A percentile compares a stretch with the other conserved stretches of the same genome.
phyloP scores from a whole-genome alignment of 2,113 vertebrate genomes.

The Channa maculata region DNA sequence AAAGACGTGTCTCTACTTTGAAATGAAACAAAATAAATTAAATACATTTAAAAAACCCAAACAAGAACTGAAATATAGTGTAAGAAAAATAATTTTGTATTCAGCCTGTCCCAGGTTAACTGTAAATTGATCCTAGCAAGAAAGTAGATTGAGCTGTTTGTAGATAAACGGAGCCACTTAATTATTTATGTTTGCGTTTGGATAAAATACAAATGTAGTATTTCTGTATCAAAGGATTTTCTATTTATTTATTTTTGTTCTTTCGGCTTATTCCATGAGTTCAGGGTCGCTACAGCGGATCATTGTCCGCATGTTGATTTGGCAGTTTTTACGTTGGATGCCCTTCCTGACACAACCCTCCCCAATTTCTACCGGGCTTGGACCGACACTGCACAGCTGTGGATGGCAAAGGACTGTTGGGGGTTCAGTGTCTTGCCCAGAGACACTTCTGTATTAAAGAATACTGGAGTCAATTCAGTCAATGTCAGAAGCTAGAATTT shows the following conservation, averaged over 20 bases:
- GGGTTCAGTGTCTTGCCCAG: no score
- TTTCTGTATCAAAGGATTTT: conserved; percentile 30
- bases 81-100: conserved; percentile 14
- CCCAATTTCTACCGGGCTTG: no score
- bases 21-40: background rate
- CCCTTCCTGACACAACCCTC: no score
- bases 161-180: conserved; percentile 45
- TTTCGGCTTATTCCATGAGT: no score
- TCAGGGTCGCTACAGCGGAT: no score
- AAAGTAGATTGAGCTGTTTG: conserved; percentile 54
- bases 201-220: conserved; percentile 29
- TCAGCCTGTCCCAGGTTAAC: conserved; percentile 23
- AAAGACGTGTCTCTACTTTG: no score
- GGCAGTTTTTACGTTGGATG: no score
- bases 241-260: no score
- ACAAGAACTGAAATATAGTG: background rate
- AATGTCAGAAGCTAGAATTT: background rate
- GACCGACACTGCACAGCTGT: no score
- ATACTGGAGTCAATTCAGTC: background rate
- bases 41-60: no score
- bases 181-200: conserved; percentile 47
- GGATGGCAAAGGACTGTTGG: no score
- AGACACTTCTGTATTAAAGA: conserved; percentile 7
- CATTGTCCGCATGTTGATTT: no score
- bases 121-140: conserved; percentile 46